phyloP scores from a whole-genome alignment of 2,113 vertebrate species.

The Diphyllodes magnificus region DNA sequence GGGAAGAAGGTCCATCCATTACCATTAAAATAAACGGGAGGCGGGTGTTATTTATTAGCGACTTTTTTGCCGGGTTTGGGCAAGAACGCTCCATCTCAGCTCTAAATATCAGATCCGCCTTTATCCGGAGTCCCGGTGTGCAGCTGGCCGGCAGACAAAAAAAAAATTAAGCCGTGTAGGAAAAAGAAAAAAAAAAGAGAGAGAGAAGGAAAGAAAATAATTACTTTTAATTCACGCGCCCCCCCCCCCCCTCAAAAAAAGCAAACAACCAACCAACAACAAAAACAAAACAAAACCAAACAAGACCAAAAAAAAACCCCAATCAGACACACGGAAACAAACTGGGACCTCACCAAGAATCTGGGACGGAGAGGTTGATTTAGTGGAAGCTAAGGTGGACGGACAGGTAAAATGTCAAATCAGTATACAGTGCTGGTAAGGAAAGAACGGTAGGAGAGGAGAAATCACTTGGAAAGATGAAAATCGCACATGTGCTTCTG shows the following conservation, averaged over 20 bases:
- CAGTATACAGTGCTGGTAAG: neutral
- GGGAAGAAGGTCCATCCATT: neutral
- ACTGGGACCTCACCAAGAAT: neutral
- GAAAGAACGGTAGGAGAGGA: neutral
- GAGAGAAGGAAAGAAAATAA: neutral
- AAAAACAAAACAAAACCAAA: neutral
- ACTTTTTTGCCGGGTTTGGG: accelerated
- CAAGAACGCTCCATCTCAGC: neutral
- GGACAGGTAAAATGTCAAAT: neutral
- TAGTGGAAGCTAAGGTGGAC: neutral
- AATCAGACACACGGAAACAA: neutral
- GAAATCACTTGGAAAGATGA: conserved; percentile 19
- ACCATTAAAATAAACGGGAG: neutral
- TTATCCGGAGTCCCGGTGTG: neutral
- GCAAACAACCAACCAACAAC: neutral
- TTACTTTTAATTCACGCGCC: too few relatives aligned
- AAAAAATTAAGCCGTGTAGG: too few relatives aligned
- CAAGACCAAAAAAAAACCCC: neutral
- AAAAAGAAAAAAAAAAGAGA: accelerated
- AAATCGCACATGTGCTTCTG: conserved; percentile 54
- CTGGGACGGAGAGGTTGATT: neutral
- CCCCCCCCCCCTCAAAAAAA: too few relatives aligned
- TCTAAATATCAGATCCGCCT: too few relatives aligned
- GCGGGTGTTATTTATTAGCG: neutral
- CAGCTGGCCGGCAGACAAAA: too few relatives aligned